Base-by-base conservation (phyloP, 2,113 vertebrate genomes). In the Coryphaenoides rupestris region DNA sequence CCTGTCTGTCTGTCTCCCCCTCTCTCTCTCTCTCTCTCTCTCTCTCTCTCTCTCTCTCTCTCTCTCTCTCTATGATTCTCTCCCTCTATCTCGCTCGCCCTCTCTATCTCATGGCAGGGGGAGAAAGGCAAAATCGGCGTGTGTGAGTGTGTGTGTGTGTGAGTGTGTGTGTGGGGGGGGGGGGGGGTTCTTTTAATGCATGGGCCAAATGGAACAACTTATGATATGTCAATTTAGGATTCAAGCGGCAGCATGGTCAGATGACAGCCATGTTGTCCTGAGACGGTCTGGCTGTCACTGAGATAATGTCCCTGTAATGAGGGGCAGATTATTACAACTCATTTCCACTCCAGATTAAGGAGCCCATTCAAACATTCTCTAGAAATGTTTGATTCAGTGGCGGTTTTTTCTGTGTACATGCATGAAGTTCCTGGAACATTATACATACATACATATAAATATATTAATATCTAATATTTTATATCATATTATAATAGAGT, bases 171-270 rank as follows among this genome's bases (percentile, higher is more conserved):
- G n/a, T n/a, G n/a, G n/a, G n/a, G n/a, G n/a, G n/a, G n/a, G n/a
- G n/a, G n/a, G n/a, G n/a, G n/a, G n/a, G n/a, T n/a, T n/a, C n/a
- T n/a, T n/a, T n/a, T n/a, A 53, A 65, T 19, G 55, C 78, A 65
- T 74, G 66, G 60, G 46, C 70, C 62, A 75, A 66, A 63, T 47
- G 69, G 60, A 67, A 67, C 63, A 67, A 67, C 63, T 68, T 70
- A 45, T 76, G 78, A 84, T 77, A 62, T 81, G 82, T 85, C 73
- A 78, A 84, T 86, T 76, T 82, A 74, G 10, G 63, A 65, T 65
- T 81, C 53, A 28, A 76, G 65, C 21, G 53, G 50, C 60, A 68
- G 47, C 60, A 19, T 60, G 50, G 62, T 49, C 40, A 21, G 63
- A 19, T 60, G 61, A 70, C 14, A 21, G 17, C 22, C 17, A 47